A percentile compares a stretch with the other conserved stretches of the same genome.
phyloP scores from a whole-genome alignment of 2,888 invertebrate genomes.

The Lasioglossum malachurum region DNA sequence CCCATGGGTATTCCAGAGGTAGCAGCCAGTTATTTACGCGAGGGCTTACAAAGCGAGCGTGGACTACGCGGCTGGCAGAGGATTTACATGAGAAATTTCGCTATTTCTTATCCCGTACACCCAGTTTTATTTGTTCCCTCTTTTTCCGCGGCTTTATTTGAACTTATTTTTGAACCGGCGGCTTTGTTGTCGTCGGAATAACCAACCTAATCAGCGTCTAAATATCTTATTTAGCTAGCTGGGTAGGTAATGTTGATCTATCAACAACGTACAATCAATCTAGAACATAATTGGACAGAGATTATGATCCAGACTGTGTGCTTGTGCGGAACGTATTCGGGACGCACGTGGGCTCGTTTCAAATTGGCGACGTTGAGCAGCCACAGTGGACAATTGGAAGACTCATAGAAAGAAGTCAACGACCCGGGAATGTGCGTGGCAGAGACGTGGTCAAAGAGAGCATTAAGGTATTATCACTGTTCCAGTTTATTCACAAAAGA shows the following conservation, averaged over 20 bases:
- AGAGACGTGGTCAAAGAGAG: neutral
- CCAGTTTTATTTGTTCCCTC: constrained; percentile 10
- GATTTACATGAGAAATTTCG: constrained; percentile 79
- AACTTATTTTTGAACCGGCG: constrained; percentile 3
- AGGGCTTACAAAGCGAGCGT: constrained; percentile 54
- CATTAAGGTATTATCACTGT: neutral
- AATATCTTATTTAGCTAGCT: neutral
- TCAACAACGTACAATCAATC: neutral
- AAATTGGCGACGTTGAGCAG: constrained; percentile 5
- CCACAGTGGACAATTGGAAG: constrained; percentile 37
- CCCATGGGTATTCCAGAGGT: constrained; percentile 55
- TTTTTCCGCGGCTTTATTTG: neutral
- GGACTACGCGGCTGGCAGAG: constrained; percentile 49
- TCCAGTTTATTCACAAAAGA: neutral
- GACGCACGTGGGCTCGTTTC: constrained; percentile 14
- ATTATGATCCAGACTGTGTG: neutral
- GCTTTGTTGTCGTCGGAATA: constrained; percentile 23
- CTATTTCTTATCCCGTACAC: constrained; percentile 47
- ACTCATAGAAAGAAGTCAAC: constrained; percentile 37
- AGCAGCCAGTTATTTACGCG: constrained; percentile 70
- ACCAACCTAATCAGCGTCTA: neutral
- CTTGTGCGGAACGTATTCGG: constrained; percentile 3
- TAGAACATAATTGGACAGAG: neutral
- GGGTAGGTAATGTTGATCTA: neutral
- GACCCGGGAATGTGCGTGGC: constrained; percentile 14